Percentiles rank a stretch among this genome's conserved stretches.
phyloP scores from a whole-genome alignment of 2,888 invertebrate species.

The Acrocera orbiculus region DNA sequence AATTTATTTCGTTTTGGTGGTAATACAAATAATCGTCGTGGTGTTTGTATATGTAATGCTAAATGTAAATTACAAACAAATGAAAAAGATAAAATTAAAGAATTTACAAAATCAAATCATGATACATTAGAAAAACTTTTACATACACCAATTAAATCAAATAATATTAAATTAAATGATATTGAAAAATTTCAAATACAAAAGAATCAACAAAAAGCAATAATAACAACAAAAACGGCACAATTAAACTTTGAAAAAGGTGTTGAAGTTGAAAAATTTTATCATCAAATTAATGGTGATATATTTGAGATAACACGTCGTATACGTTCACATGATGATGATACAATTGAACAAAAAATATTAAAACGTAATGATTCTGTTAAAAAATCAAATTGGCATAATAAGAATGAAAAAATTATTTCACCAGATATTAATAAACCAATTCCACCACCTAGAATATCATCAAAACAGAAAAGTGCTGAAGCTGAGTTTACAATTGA shows the following conservation, averaged over 20 bases:
- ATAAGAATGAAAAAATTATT: not conserved
- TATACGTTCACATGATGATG: slow-evolving; percentile 26
- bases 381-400: slow-evolving; percentile 13
- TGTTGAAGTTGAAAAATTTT: slow-evolving; percentile 30
- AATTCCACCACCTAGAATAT: slow-evolving; percentile 15
- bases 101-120: slow-evolving; percentile 26
- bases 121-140: slow-evolving; percentile 28
- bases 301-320: slow-evolving; percentile 30
- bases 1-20: slow-evolving; percentile 30
- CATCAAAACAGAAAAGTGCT: slow-evolving; percentile 15
- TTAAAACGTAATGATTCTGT: slow-evolving; percentile 24
- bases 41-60: slow-evolving; percentile 30
- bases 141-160: slow-evolving; percentile 10
- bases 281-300: slow-evolving; percentile 31
- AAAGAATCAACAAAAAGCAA: slow-evolving; percentile 17
- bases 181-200: slow-evolving; percentile 5
- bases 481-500: slow-evolving; percentile 14
- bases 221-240: slow-evolving; percentile 14
- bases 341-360: slow-evolving; percentile 27
- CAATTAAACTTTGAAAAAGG: slow-evolving; percentile 28
- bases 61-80: slow-evolving; percentile 26
- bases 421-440: slow-evolving; percentile 5
- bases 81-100: slow-evolving; percentile 21
- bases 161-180: slow-evolving; percentile 12
- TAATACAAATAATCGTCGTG: slow-evolving; percentile 22